These are phyloP conservation scores for Bujurquina vittata DNA, from an alignment of 2,113 vertebrate genomes.

Conservation along the genomic window DNA sequence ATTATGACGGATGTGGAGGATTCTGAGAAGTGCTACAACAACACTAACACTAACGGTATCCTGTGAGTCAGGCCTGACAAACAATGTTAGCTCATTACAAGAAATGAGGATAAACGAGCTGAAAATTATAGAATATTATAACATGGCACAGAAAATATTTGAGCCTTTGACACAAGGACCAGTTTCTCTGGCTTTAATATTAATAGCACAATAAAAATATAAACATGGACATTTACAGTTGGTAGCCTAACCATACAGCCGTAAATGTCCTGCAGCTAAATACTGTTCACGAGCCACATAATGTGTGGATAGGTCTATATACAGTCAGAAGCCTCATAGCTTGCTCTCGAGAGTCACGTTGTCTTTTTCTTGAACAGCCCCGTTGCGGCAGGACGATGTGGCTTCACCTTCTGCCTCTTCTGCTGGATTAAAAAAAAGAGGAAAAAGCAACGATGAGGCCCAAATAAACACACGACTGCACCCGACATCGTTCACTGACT, in stretches of 20 bases:
- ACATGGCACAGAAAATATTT: neutral
- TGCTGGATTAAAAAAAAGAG: neutral
- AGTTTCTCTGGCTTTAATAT: neutral
- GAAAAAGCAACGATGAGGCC: neutral
- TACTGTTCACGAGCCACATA: neutral
- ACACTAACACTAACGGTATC: too few species aligned
- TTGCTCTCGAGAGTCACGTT: conserved; percentile 47
- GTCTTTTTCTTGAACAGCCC: conserved; percentile 38
- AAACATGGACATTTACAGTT: neutral
- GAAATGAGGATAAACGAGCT: neutral
- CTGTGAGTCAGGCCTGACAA: too few species aligned
- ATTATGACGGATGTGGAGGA: too few species aligned
- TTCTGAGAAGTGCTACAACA: too few species aligned
- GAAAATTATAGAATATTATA: neutral
- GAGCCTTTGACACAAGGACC: neutral
- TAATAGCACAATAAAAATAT: neutral
- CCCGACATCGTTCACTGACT: rapidly evolving
- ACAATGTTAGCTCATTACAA: neutral
- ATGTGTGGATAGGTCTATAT: neutral
- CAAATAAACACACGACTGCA: neutral
- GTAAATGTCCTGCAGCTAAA: neutral
- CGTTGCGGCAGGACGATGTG: neutral
- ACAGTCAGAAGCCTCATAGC: conserved; percentile 27
- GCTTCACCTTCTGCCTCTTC: conserved; percentile 26
- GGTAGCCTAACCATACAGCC: neutral